Evolutionary conservation across 2,797 vertebrate genomes (phyloP), one percentile per base, ranked within the genome.

Genomic region (Channa striata): DNA sequence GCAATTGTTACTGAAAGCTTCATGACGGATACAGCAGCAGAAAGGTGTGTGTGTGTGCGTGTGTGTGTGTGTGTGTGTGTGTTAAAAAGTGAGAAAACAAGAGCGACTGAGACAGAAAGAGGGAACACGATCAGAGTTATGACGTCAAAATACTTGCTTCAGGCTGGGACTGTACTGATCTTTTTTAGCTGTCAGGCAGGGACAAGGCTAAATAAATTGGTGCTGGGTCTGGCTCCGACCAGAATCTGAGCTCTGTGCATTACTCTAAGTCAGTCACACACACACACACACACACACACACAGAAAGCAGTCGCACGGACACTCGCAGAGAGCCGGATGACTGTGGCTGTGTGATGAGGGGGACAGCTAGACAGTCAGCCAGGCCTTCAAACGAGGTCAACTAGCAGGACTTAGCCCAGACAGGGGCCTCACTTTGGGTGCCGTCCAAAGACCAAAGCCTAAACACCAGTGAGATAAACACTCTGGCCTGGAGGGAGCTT

Each of bases 301-400:
- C 40, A 7, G 51, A 39, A 37, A 16, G 34, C 57, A 59, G 53
- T 43, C 20, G 14, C 47, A 47, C 49, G 68, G 40, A 50, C 61
- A 25, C 51, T 51, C n/a, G 60, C 70, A 54, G 63, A 59, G 76
- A 56, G 73, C 63, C 74, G 74, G 64, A 58, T 17, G 72, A 36
- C 76, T 48, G 69, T 16, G 74, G 46, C 50, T 62, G 44, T 8
- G 39, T 0, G 59, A 85, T 86, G 81, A 52, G 53, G 76, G 82
- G 68, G 81, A 80, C 80, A 78, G 69, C 57, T 12, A 52, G 59
- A 62, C 75, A 56, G 72, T 37, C 64, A 40, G 80, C 76, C 76
- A 64, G 82, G 74, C 77, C 85, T 85, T 74, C 83, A 86, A 91
- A 87, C 25, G 79, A 86, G 90, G 87, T 87, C 89, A 90, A 88